Evolutionary conservation across 35 echinoderm and acorn worm genomes (phyloP).

Genomic region (Heliocidaris tuberculata): DNA sequence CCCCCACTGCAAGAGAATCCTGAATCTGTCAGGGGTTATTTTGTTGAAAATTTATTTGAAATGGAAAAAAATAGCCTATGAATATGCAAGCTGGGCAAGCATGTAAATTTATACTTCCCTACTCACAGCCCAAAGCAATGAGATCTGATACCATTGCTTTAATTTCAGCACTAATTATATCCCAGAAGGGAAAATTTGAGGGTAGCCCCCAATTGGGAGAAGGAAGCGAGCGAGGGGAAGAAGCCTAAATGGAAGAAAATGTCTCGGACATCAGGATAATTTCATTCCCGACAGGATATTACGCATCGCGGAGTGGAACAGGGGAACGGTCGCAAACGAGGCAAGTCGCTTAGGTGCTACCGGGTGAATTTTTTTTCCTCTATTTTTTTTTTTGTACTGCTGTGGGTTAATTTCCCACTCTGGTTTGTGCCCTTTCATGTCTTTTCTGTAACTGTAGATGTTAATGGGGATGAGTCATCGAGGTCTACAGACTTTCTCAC

Average conservation of each 20-base stretch:
- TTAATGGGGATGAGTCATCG: background rate
- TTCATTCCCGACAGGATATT: slow-evolving; percentile 37
- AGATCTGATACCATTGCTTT: background rate
- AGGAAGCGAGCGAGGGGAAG: background rate
- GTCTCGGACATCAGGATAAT: background rate
- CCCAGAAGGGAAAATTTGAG: background rate
- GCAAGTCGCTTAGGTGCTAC: background rate
- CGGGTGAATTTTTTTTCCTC: background rate
- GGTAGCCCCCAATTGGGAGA: slow-evolving; percentile 32
- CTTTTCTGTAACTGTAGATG: background rate
- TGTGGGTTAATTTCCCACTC: background rate
- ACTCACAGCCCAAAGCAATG: background rate
- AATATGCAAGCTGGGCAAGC: background rate
- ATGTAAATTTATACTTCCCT: background rate
- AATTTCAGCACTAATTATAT: slow-evolving; percentile 12
- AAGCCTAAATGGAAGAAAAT: slow-evolving; percentile 10
- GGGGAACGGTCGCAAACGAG: background rate
- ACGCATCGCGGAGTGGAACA: slow-evolving; percentile 25
- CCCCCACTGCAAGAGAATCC: background rate
- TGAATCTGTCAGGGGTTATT: background rate
- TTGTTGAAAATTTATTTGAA: background rate
- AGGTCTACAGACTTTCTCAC: background rate
- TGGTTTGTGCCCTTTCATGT: background rate
- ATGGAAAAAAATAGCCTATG: background rate
- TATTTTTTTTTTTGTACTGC: background rate